phyloP scores from a whole-genome alignment of 2,113 vertebrate genomes.

The Paratilapia polleni region DNA sequence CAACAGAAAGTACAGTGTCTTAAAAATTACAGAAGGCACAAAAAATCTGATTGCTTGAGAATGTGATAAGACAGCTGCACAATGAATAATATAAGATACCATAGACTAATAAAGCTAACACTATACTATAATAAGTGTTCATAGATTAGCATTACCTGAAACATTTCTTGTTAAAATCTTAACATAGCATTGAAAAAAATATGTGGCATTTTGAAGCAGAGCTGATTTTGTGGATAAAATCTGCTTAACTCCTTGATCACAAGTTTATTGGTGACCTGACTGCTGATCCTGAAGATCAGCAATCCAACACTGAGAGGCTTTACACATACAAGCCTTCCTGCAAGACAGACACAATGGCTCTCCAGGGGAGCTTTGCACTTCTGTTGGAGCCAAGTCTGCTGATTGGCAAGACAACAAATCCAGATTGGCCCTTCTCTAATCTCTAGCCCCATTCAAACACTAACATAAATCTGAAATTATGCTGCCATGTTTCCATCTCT shows the following conservation, averaged over 20 bases:
- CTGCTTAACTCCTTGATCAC: slow-evolving; percentile 27
- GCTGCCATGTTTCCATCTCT: slow-evolving; percentile 13
- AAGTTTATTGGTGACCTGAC: slow-evolving; percentile 17
- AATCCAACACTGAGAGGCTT: slow-evolving; percentile 35
- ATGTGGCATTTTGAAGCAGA: background rate
- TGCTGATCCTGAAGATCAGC: slow-evolving; percentile 39
- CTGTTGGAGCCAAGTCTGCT: slow-evolving; percentile 47
- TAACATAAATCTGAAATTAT: slow-evolving; percentile 28
- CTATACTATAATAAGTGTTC: background rate
- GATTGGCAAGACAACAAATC: slow-evolving; percentile 60
- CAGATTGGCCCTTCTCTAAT: slow-evolving; percentile 41
- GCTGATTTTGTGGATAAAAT: background rate
- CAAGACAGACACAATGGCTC: slow-evolving; percentile 42
- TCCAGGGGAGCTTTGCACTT: slow-evolving; percentile 48
- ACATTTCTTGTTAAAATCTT: background rate
- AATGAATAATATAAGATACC: background rate
- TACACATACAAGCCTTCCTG: slow-evolving; percentile 14
- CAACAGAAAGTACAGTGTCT: too few species aligned
- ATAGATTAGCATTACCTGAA: background rate
- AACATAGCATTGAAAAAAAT: background rate
- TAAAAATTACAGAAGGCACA: too few species aligned
- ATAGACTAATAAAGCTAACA: background rate
- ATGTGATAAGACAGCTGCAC: background rate
- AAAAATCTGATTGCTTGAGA: background rate
- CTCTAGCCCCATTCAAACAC: slow-evolving; percentile 39